Conservation (phyloP, 2,113 vertebrate genomes). For the Melospiza georgiana region DNA sequence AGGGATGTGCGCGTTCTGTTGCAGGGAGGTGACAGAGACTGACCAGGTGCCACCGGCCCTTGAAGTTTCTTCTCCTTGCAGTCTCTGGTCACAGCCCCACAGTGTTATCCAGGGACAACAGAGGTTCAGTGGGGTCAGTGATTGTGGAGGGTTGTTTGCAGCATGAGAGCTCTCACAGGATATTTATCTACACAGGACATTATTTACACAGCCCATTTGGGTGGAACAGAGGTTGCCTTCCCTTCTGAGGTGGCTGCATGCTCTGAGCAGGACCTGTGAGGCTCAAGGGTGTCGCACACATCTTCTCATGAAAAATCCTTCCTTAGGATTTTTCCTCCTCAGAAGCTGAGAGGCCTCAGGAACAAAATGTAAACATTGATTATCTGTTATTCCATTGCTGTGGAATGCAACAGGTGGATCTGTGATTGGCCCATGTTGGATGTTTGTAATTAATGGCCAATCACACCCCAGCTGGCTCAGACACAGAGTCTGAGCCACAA, state of each 20-base stretch:
- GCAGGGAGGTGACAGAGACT: neutral
- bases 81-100: neutral
- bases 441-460: too few species aligned
- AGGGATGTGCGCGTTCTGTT: neutral
- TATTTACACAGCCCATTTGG: too few species aligned
- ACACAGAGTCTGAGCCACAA: too few species aligned
- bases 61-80: neutral
- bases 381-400: too few species aligned
- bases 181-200: neutral
- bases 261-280: neutral
- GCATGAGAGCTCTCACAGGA: neutral
- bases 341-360: too few species aligned
- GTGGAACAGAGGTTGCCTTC: neutral
- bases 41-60: neutral
- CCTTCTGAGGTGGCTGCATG: neutral
- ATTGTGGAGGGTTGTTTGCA: neutral
- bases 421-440: too few species aligned
- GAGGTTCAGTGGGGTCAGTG: neutral
- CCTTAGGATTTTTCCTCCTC: too few species aligned
- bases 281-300: neutral
- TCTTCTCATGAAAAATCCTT: too few species aligned
- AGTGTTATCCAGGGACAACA: too few species aligned
- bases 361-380: too few species aligned
- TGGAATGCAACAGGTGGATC: too few species aligned
- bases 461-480: too few species aligned